A percentile compares a stretch with the other conserved stretches of the same genome.
Conservation (phyloP, 2,888 invertebrate species). For the Athrips mouffetella region DNA sequence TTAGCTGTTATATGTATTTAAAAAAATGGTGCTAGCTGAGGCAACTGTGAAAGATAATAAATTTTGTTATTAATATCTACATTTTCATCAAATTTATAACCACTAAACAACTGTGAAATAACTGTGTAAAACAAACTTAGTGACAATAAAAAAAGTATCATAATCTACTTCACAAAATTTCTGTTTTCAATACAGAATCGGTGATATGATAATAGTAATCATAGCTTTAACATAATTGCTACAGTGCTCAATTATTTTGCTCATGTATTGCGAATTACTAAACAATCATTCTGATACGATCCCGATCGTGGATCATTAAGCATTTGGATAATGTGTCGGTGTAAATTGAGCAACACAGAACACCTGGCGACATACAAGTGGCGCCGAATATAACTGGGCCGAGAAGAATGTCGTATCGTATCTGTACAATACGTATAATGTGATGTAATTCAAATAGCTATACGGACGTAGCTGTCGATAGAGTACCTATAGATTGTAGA, state of each 20-base stretch:
- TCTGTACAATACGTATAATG: not conserved
- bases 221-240: too few relatives aligned
- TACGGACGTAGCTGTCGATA: not conserved
- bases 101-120: too few relatives aligned
- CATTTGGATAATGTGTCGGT: conserved; percentile 2
- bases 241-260: too few relatives aligned
- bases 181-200: too few relatives aligned
- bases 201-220: too few relatives aligned
- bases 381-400: conserved; percentile 49
- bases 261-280: not conserved
- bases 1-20: conserved; percentile 53
- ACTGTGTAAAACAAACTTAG: too few relatives aligned
- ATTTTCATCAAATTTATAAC: too few relatives aligned
- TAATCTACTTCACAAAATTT: too few relatives aligned
- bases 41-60: conserved; percentile 45
- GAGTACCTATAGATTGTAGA: not conserved
- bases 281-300: conserved; percentile 21
- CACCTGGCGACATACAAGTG: conserved; percentile 49
- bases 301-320: not conserved
- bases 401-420: conserved; percentile 17
- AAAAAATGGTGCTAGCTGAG: conserved; percentile 25
- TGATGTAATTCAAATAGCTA: conserved; percentile 18
- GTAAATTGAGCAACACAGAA: conserved; percentile 24
- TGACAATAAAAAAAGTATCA: too few relatives aligned
- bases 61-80: conserved; percentile 30